Base-by-base conservation (phyloP, 2,113 vertebrate genomes). In the Deroptyus accipitrinus region DNA sequence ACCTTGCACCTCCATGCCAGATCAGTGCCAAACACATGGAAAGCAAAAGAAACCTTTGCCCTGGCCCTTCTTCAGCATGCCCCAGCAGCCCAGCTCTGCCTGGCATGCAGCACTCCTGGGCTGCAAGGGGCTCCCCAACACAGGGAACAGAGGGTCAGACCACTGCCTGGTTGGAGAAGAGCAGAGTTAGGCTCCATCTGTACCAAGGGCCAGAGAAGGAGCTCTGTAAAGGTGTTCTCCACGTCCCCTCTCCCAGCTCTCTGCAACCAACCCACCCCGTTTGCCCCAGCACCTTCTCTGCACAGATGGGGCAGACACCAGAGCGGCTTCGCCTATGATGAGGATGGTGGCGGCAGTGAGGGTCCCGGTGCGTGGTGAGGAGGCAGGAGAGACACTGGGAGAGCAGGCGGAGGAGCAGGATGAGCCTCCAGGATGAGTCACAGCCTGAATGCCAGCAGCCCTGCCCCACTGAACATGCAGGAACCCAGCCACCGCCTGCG, bases 311-410 rank as follows among this genome's bases (percentile, higher is more conserved):
- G 2, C 2, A 59, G 20, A 24, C 70, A 18, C 25, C 11, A 2
- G 22, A 75, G 88, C 17, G 3, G 67, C 72, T 30, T 49, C 39
- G 0, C 39, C 17, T 17, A 1, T 22, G 6, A 3, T 0, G 7
- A 33, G 2, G 18, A 5, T 7, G 41, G 1, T 4, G 46, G 51
- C 6, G 14, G 51, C 19, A 3, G 17, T 5, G 20, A 48, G 23
- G 77, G 59, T 83, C 67, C 17, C 4, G 3, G 2, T 4, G 0
- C 16, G 42, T 13, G 7, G 16, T 3, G 6, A 67, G 61, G 15
- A 33, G 8, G 1, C 3, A 0, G 64, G 24, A 54, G 24, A 82
- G 80, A 33, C 67, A 5, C 0, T 0, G 14, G 82, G 10, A 16
- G 63, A 24, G 82, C 66, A 1, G 67, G 30, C 6, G 44, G 24